Percentiles rank a stretch among this genome's conserved stretches.
Evolutionary conservation across 1,140 invertebrate genomes (phyloP).

Genomic region (Heterodera schachtii): DNA sequence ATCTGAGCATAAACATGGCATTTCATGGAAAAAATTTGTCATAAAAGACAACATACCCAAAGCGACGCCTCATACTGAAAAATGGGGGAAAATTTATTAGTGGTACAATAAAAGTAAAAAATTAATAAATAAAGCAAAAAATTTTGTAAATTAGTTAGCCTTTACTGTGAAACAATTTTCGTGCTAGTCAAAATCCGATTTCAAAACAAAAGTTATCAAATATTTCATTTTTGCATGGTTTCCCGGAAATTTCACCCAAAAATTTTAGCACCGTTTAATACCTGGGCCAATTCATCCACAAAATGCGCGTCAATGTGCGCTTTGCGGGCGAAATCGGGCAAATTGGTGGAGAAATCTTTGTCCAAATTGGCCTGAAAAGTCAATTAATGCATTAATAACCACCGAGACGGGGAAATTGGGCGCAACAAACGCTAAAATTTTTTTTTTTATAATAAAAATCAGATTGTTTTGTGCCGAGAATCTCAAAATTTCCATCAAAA

Average conservation of each 20-base stretch:
- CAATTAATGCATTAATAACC: too few species aligned
- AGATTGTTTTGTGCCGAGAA: too few species aligned
- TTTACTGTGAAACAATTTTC: too few species aligned
- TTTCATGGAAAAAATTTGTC: too few species aligned
- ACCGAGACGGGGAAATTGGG: too few species aligned
- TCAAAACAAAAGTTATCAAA: too few species aligned
- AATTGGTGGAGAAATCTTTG: conserved; percentile 50
- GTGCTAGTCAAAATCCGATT: too few species aligned
- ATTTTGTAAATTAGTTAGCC: background rate
- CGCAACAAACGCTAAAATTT: too few species aligned
- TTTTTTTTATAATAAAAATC: too few species aligned
- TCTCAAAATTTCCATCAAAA: too few species aligned
- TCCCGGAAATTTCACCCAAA: background rate
- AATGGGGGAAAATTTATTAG: background rate
- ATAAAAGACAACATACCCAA: conserved; percentile 30
- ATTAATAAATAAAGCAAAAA: background rate
- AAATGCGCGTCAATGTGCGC: conserved; percentile 31
- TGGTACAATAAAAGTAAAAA: background rate
- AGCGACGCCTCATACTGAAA: conserved; percentile 64
- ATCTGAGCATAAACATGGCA: conserved; percentile 26
- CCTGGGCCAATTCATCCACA: conserved; percentile 49
- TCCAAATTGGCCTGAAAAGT: conserved; percentile 53
- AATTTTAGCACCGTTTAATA: conserved; percentile 1
- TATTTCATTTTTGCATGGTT: too few species aligned
- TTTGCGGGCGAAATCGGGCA: conserved; percentile 51